Evolutionary conservation across 2,113 vertebrate species (phyloP).

Genomic region (Plecturocebus donacophilus): DNA sequence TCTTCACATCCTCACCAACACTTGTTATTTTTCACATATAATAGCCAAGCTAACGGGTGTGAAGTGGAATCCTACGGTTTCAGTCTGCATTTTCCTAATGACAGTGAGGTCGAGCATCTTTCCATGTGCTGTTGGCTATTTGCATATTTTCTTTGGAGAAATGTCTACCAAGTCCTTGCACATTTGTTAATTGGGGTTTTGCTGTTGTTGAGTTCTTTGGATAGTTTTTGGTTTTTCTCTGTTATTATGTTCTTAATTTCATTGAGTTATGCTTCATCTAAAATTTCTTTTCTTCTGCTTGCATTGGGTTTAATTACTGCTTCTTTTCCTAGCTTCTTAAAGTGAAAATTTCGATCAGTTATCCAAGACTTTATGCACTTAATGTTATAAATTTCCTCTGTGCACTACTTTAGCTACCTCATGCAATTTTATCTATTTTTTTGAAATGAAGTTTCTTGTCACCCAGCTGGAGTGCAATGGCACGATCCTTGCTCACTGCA

Average conservation of each 20-base stretch:
- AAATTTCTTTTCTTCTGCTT: not conserved
- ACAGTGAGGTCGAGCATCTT: not conserved
- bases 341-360: not conserved
- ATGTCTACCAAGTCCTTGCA: not conserved
- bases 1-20: not conserved
- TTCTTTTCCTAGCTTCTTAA: not conserved
- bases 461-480: no score
- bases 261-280: not conserved
- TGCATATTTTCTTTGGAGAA: not conserved
- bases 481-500: no score
- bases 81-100: not conserved
- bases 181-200: not conserved
- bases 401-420: not conserved
- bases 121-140: not conserved
- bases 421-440: not conserved
- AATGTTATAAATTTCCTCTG: not conserved
- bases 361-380: not conserved
- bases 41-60: not conserved
- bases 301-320: not conserved
- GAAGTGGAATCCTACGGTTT: not conserved
- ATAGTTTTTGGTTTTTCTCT: not conserved
- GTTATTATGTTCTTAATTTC: not conserved
- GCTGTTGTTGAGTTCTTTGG: not conserved
- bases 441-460: no score
- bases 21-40: not conserved